A percentile compares a stretch with the other conserved stretches of the same genome.
Evolutionary conservation across 1,140 invertebrate genomes (phyloP).

Genomic region (Zophobas morio): DNA sequence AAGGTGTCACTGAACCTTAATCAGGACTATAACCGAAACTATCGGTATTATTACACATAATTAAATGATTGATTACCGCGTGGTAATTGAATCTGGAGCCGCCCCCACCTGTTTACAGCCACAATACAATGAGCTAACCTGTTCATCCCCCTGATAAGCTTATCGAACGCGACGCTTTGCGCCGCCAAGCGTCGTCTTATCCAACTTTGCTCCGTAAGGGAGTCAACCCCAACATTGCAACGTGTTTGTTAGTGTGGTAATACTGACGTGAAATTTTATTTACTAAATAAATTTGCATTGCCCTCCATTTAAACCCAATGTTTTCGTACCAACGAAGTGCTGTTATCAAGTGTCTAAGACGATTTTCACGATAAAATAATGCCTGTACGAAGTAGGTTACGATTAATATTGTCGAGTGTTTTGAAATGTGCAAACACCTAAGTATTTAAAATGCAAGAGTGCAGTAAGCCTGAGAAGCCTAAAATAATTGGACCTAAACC

Average conservation of each 20-base stretch:
- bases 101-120: background rate
- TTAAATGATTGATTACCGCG: background rate
- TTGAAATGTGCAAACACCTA: slow-evolving; percentile 23
- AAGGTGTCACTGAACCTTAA: slow-evolving; percentile 24
- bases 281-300: slow-evolving; percentile 29
- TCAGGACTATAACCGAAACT: background rate
- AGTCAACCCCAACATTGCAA: slow-evolving; percentile 66
- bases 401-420: background rate
- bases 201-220: slow-evolving; percentile 60
- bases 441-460: slow-evolving; percentile 58
- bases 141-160: slow-evolving; percentile 49
- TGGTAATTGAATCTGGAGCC: background rate
- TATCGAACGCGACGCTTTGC: slow-evolving; percentile 63
- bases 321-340: slow-evolving; percentile 26
- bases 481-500: slow-evolving; percentile 65
- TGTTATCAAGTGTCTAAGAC: slow-evolving; percentile 20
- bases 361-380: background rate
- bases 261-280: slow-evolving; percentile 51
- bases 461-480: slow-evolving; percentile 59
- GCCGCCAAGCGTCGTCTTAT: slow-evolving; percentile 63
- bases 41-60: background rate
- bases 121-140: slow-evolving; percentile 44
- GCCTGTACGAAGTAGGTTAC: background rate
- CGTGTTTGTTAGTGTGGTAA: slow-evolving; percentile 61
- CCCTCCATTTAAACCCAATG: slow-evolving; percentile 11